phyloP scores from a whole-genome alignment of 2,113 vertebrate genomes.

The human region GRCh38 chr15:101351001-101351500 shows the following conservation, averaged over 20 bases:
- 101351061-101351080: background rate
- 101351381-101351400: background rate
- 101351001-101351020: background rate
- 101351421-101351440: background rate
- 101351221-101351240: background rate
- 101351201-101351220: background rate
- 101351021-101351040: background rate
- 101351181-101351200: background rate
- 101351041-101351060: background rate
- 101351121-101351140: background rate
- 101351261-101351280: background rate
- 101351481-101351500: background rate
- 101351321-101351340: background rate
- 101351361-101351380: background rate
- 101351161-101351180: background rate
- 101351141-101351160: background rate
- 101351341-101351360: background rate
- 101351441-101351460: background rate
- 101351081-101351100: background rate
- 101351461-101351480: background rate
- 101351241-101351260: background rate
- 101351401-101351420: background rate
- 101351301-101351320: background rate
- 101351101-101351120: no score
- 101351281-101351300: background rate